Percentiles rank a stretch among this genome's conserved stretches.
Evolutionary conservation across 2,113 vertebrate species (phyloP).

Genomic region (Uria lomvia): DNA sequence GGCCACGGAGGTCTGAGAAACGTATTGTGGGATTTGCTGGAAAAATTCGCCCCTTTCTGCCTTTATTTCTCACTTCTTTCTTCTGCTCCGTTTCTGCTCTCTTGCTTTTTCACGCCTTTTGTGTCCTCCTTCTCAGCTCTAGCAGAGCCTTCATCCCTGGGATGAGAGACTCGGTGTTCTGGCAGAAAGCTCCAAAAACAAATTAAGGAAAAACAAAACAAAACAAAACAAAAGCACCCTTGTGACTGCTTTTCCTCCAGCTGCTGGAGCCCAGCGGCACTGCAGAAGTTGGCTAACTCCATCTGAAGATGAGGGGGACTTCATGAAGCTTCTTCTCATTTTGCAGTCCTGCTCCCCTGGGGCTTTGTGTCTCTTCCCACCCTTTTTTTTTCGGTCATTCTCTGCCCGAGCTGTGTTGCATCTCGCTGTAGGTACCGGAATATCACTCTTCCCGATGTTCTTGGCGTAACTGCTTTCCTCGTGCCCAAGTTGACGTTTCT

Average conservation of each 20-base stretch:
- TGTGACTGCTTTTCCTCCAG: background rate
- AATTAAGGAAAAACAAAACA: background rate
- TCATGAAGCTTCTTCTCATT: accelerated
- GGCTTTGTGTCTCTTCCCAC: background rate
- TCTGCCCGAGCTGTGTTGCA: accelerated
- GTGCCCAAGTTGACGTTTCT: background rate
- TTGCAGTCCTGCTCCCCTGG: background rate
- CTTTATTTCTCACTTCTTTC: background rate
- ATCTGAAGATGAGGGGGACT: background rate
- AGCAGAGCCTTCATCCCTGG: background rate
- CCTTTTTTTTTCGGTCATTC: accelerated
- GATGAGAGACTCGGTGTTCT: background rate
- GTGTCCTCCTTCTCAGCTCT: background rate
- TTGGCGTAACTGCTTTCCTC: background rate
- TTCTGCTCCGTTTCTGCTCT: background rate
- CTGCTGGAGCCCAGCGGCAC: background rate
- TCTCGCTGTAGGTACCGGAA: background rate
- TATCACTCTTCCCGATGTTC: background rate
- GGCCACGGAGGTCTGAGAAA: background rate
- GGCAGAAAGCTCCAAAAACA: background rate
- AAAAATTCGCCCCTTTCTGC: background rate
- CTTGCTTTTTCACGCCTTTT: background rate
- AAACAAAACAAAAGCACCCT: background rate
- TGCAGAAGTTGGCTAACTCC: background rate
- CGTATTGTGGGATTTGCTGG: background rate